phyloP scores from a whole-genome alignment of 2,797 vertebrate species.

The Lateolabrax maculatus region DNA sequence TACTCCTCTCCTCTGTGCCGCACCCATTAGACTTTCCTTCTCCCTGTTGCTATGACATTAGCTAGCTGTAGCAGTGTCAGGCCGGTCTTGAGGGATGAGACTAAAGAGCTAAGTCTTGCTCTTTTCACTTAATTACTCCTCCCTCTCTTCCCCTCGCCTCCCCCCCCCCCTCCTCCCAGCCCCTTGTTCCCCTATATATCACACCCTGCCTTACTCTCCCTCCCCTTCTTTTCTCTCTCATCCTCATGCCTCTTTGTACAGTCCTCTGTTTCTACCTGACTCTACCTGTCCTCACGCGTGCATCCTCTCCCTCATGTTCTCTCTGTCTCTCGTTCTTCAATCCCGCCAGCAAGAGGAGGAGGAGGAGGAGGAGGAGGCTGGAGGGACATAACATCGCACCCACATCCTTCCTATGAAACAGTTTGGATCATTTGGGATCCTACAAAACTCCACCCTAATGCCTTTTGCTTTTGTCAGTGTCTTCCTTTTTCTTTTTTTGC shows the following conservation, averaged over 20 bases:
- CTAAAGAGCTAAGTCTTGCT: slow-evolving; percentile 81
- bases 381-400: slow-evolving; percentile 60
- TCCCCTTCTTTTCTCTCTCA: slow-evolving; percentile 19
- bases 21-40: slow-evolving; percentile 78
- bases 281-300: slow-evolving; percentile 49
- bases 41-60: slow-evolving; percentile 85
- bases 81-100: slow-evolving; percentile 78
- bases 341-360: slow-evolving; percentile 25
- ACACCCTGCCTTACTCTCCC: slow-evolving; percentile 22
- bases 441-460: slow-evolving; percentile 43
- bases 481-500: slow-evolving; percentile 11
- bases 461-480: slow-evolving; percentile 12
- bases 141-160: slow-evolving; percentile 48
- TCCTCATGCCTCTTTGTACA: slow-evolving; percentile 42
- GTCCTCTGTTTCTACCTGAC: slow-evolving; percentile 36
- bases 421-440: slow-evolving; percentile 28
- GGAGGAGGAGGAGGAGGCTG: slow-evolving; percentile 40
- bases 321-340: slow-evolving; percentile 36
- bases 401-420: slow-evolving; percentile 54
- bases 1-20: slow-evolving; percentile 61
- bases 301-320: slow-evolving; percentile 38
- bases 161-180: slow-evolving; percentile 31
- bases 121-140: slow-evolving; percentile 82
- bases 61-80: slow-evolving; percentile 76
- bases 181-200: slow-evolving; percentile 15